Conservation (phyloP, 1,140 invertebrate genomes). For the Drosophila setifemur region DNA sequence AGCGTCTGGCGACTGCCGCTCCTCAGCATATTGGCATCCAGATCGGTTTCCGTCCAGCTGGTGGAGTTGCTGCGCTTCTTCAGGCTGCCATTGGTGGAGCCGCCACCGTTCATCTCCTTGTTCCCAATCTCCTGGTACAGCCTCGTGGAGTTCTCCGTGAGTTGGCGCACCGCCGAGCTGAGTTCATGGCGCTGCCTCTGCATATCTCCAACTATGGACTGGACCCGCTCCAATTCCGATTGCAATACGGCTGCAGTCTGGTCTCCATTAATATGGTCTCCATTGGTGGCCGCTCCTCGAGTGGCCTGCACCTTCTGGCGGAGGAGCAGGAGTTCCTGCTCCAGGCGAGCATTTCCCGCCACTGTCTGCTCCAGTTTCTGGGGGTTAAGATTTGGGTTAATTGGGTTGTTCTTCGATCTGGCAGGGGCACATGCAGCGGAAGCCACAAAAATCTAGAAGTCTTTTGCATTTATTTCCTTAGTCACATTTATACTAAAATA, state of each 20-base stretch:
- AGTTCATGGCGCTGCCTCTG: slow-evolving; percentile 92
- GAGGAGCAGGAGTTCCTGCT: slow-evolving; percentile 92
- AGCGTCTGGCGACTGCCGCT: slow-evolving; percentile 67
- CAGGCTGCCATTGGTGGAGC: slow-evolving; percentile 60
- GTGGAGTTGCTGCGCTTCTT: slow-evolving; percentile 83
- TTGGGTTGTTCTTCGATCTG: not conserved
- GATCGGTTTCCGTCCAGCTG: slow-evolving; percentile 94
- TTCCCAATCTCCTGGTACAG: slow-evolving; percentile 81
- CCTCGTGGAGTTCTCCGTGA: slow-evolving; percentile 88
- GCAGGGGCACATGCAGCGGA: slow-evolving; percentile 55
- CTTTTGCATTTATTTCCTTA: slow-evolving; percentile 59
- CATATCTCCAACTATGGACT: slow-evolving; percentile 92
- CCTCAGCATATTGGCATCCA: slow-evolving; percentile 87
- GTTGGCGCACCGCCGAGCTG: slow-evolving; percentile 90
- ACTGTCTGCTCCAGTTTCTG: slow-evolving; percentile 95
- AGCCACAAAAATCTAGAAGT: slow-evolving; percentile 59
- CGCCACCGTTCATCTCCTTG: slow-evolving; percentile 60
- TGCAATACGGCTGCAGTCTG: slow-evolving; percentile 87
- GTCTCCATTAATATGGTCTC: slow-evolving; percentile 77
- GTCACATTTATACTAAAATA: not conserved
- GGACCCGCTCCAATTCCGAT: slow-evolving; percentile 91
- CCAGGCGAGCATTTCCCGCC: slow-evolving; percentile 92
- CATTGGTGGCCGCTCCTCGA: slow-evolving; percentile 55
- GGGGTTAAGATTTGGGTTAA: slow-evolving; percentile 38
- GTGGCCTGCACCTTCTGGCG: slow-evolving; percentile 92